These are phyloP conservation scores for Araneus ventricosus DNA, from an alignment of 1,140 invertebrate species.

Conservation along the genomic window DNA sequence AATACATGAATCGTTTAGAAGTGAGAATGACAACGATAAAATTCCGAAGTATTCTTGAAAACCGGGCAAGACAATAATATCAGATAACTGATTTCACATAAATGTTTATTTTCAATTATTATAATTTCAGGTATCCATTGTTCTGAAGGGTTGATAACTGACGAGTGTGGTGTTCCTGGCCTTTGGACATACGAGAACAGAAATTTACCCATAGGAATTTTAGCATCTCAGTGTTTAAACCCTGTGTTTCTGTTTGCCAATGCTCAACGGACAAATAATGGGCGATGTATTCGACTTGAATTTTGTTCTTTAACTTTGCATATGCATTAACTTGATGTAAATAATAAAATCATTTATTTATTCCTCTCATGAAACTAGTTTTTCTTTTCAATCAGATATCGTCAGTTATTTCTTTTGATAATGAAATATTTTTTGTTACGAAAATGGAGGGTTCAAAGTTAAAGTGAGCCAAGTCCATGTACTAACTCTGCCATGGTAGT, in stretches of 20 bases:
- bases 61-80: too few species aligned
- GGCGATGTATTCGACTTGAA: slow-evolving; percentile 71
- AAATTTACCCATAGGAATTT: slow-evolving; percentile 51
- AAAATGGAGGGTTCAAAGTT: too few species aligned
- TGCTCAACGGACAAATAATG: slow-evolving; percentile 77
- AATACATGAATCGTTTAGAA: too few species aligned
- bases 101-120: not conserved
- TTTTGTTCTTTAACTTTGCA: slow-evolving; percentile 50
- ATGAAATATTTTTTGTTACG: too few species aligned
- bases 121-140: slow-evolving; percentile 80
- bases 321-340: slow-evolving; percentile 7
- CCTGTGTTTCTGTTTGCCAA: slow-evolving; percentile 79
- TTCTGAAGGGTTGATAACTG: slow-evolving; percentile 80
- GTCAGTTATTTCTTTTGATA: too few species aligned
- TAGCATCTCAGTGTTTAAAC: slow-evolving; percentile 78
- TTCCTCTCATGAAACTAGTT: not conserved
- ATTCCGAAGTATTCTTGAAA: too few species aligned
- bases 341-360: slow-evolving; percentile 27
- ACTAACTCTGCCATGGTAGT: too few species aligned
- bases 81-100: too few species aligned
- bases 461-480: too few species aligned
- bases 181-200: slow-evolving; percentile 78
- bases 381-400: too few species aligned
- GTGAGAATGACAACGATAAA: too few species aligned
- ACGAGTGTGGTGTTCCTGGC: slow-evolving; percentile 79